Evolutionary conservation across 1,140 invertebrate species (phyloP).

Genomic region (Semibalanus balanoides): DNA sequence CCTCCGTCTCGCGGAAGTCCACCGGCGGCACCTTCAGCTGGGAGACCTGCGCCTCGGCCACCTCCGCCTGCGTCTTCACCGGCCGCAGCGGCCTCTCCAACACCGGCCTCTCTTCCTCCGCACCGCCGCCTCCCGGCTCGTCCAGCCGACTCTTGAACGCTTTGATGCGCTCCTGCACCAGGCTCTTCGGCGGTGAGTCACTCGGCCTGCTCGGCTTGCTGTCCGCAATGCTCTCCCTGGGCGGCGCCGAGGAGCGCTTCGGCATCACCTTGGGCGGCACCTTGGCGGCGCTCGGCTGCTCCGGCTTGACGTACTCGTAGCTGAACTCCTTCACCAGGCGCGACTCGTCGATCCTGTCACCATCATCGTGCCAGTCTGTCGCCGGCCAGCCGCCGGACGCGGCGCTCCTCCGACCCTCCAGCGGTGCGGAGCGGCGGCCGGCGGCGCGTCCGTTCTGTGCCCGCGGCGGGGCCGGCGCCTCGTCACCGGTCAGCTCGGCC

Average conservation of each 20-base stretch:
- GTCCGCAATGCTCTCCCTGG: not conserved
- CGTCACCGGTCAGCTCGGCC: slow-evolving; percentile 13
- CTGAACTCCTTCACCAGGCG: slow-evolving; percentile 19
- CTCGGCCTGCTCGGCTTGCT: not conserved
- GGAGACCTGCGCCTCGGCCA: not conserved
- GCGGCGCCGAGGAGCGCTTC: not conserved
- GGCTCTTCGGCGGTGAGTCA: slow-evolving; percentile 28
- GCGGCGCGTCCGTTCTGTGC: too few relatives aligned
- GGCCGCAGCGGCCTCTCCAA: not conserved
- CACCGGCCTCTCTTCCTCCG: slow-evolving; percentile 24
- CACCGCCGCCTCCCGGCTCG: slow-evolving; percentile 20
- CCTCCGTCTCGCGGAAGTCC: slow-evolving; percentile 8
- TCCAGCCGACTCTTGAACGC: slow-evolving; percentile 31
- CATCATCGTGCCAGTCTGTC: slow-evolving; percentile 3
- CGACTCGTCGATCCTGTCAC: slow-evolving; percentile 13
- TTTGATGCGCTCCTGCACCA: slow-evolving; percentile 38
- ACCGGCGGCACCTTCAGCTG: slow-evolving; percentile 4
- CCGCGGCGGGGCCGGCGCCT: not conserved
- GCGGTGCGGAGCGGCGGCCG: too few relatives aligned
- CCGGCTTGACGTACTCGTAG: slow-evolving; percentile 19
- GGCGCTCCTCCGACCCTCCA: not conserved
- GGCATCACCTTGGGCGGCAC: slow-evolving; percentile 6
- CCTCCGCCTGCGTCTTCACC: not conserved
- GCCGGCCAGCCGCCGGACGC: not conserved
- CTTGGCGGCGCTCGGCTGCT: slow-evolving; percentile 9